phyloP scores from a whole-genome alignment of 2,888 invertebrate genomes.

The Apantesis nais region DNA sequence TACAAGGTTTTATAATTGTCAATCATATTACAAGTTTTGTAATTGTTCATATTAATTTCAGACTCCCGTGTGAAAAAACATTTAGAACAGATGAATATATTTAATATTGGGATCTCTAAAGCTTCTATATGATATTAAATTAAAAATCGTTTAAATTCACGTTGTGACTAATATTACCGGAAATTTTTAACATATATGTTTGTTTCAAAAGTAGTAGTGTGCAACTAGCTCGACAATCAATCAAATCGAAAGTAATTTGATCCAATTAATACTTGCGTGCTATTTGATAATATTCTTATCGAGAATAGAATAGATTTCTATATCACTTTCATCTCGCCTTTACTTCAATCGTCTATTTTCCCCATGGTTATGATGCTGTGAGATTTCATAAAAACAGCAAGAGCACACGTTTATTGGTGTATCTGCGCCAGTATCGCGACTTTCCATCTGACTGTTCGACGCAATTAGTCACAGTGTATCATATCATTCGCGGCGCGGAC shows the following conservation, averaged over 20 bases:
- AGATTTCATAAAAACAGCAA: conserved; percentile 25
- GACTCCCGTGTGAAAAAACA: background rate
- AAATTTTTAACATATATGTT: background rate
- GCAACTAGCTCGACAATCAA: background rate
- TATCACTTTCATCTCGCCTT: conserved; percentile 19
- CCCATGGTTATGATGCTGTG: conserved; percentile 11
- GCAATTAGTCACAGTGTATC: conserved; percentile 37
- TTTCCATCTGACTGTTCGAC: conserved; percentile 35
- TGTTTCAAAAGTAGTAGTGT: background rate
- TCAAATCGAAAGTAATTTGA: conserved; percentile 2
- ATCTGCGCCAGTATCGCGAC: conserved; percentile 18
- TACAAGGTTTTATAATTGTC: background rate
- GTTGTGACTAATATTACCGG: no score
- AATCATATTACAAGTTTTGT: background rate
- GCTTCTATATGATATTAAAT: no score
- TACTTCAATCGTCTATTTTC: conserved; percentile 13
- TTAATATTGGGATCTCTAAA: no score
- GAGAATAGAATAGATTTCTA: conserved; percentile 5
- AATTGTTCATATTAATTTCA: background rate
- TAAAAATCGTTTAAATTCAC: no score
- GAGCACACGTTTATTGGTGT: conserved; percentile 22
- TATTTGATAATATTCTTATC: background rate
- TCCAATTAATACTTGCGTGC: conserved; percentile 7
- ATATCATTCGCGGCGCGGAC: conserved; percentile 21
- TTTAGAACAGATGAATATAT: no score